Evolutionary conservation across 2,797 vertebrate genomes (phyloP).

Genomic region (Cryptoprocta ferox): DNA sequence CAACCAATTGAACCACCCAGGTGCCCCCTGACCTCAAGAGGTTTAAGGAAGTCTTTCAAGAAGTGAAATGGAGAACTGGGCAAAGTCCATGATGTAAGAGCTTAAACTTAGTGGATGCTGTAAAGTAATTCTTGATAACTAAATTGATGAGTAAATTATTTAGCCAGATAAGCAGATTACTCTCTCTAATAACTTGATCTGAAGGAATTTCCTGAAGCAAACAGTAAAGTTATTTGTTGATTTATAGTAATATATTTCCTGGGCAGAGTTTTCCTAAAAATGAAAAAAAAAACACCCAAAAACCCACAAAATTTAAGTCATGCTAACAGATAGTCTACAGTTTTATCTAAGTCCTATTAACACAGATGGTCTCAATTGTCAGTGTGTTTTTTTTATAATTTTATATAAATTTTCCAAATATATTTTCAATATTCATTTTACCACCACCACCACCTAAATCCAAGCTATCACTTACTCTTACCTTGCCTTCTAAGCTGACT

Average conservation of each 20-base stretch:
- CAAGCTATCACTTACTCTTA: background rate
- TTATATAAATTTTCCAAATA: background rate
- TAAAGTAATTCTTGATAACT: conserved; percentile 4
- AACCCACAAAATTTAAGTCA: background rate
- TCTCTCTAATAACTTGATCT: background rate
- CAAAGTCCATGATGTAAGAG: background rate
- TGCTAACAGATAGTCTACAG: background rate
- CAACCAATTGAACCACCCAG: no score
- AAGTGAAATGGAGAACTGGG: background rate
- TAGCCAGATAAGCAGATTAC: background rate
- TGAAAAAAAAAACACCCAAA: background rate
- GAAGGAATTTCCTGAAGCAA: background rate
- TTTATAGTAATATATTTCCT: background rate
- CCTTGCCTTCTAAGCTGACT: background rate
- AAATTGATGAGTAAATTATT: background rate
- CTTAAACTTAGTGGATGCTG: background rate
- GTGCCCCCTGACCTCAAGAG: background rate
- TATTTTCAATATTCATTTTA: background rate
- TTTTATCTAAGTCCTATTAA: background rate
- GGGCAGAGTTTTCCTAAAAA: background rate
- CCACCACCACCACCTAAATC: background rate
- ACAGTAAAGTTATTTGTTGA: background rate
- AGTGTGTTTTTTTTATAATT: background rate
- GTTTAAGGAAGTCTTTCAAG: background rate
- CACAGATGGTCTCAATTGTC: background rate